Base-by-base conservation (phyloP, 2,797 vertebrate genomes). In the Australoheros facetus region DNA sequence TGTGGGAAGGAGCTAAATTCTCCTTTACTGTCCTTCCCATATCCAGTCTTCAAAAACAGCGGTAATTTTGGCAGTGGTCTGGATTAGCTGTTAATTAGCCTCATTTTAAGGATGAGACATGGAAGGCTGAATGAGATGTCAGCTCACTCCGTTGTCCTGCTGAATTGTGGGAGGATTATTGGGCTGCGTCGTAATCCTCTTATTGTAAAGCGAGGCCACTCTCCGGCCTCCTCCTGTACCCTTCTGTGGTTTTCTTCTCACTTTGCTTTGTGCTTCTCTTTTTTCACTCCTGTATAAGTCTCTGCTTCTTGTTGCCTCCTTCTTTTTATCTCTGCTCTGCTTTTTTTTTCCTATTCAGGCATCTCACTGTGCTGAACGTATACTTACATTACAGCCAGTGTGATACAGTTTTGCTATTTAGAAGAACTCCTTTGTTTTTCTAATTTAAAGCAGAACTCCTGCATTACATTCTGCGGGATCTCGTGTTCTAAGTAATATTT, bases 1-100 rank as follows among this genome's bases (percentile, higher is more conserved):
- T 2, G 14, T 58, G 30, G 30, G 60, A 48, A 81, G 42, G 21
- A 54, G 56, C 55, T 73, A 7, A 30, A 66, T 81, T 81, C 3
- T 78, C 39, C 21, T 53, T 30, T 4, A 0, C 42, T 51, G 60
- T 80, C 86, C 71, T 82, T 72, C 72, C 81, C 64, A n/a, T 69
- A n/a, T 53, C 62, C 71, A 3, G n/a, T 73, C 78, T 82, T 87
- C 78, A 84, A 77, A 90, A 82, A n/a, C 84, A 78, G 77, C 77
- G 80, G 81, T 92, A 23, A 91, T 88, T 89, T 85, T 88, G 82
- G 79, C 92, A 85, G 83, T 14, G 77, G 83, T 89, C 88, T 87
- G 87, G 92, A 94, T 95, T 94, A 95, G 92, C 87, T 76, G 87
- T 85, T 95, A 95, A 95, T 96, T 94, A 95, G 91, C 87, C 89